These are phyloP conservation scores for Epizoanthus illoricatus DNA, from an alignment of 92 coral and sea anemone genomes.

Conservation along the genomic window DNA sequence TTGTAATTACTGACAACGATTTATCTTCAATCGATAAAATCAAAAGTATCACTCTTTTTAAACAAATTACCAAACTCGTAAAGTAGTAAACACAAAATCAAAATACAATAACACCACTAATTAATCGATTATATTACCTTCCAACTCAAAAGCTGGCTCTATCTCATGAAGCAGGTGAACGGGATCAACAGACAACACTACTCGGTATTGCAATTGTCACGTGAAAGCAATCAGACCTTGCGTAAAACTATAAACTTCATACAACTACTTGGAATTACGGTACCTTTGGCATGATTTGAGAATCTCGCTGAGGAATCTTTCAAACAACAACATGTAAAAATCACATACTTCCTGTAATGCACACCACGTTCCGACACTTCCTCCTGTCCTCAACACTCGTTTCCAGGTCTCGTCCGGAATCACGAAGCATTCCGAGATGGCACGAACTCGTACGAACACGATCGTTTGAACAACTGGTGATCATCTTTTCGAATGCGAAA, in stretches of 20 bases:
- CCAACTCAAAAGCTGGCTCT: no score
- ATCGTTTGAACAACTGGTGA: not conserved
- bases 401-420: conserved; percentile 5
- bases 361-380: not conserved
- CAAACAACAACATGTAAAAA: not conserved
- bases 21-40: not conserved
- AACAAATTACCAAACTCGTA: not conserved
- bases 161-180: not conserved
- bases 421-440: conserved; percentile 17
- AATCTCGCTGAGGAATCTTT: not conserved
- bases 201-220: not conserved
- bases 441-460: conserved; percentile 15
- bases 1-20: no score
- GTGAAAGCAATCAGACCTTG: not conserved
- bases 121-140: not conserved
- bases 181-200: not conserved
- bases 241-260: not conserved
- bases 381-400: not conserved
- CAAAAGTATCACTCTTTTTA: not conserved
- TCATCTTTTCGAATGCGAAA: not conserved
- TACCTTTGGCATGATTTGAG: not conserved
- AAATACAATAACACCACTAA: not conserved
- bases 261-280: not conserved
- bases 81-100: not conserved
- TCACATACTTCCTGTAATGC: conserved; percentile 21